Base-by-base conservation (phyloP, 2,888 invertebrate genomes). In the Electrophaes corylata region DNA sequence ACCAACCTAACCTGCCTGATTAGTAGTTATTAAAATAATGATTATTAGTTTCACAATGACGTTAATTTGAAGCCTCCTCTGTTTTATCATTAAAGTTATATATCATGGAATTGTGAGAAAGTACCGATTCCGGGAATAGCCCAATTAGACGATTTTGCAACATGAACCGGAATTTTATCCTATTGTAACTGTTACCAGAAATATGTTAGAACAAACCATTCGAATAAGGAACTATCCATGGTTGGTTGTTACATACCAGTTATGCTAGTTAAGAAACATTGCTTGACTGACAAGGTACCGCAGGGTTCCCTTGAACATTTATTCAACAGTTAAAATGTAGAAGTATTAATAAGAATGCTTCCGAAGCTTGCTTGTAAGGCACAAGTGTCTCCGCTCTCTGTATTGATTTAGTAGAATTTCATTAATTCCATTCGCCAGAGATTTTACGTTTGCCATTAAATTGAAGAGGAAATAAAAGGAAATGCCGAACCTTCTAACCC, bases 401-500 rank as follows among this genome's bases (percentile, higher is more conserved):
- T 37, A 43, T 43, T 8, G 46, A 51, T 60, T 20, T 43, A 55
- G 55, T 58, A 49, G 46, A 44, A 50, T 55, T 55, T 55, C 37
- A 55, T 51, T 51, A 51, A 41, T 41, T 45, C 43, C 49, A 45
- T 58, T 59, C 35, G 18, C 43, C 33, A 16, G 40, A 26, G 33
- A 48, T 52, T 55, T 55, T 39, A 51, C 47, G 31, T 54, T 59
- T 46, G 16, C 41, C 37, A 50, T 57, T 46, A 57, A 57, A 57
- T 57, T 45, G 19, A 18, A 49, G 40, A 58, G 58, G 53, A 50
- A 50, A 59, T 59, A 59, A 58, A 58, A 54, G 54, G 33, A 40
- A 43, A 58, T 40, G 31, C 44, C 23, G 29, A 46, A 20, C 43
- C 40, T 50, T 33, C 40, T 63, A 70, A 64, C 69, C 66, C 66